These are phyloP conservation scores for Xylota sylvarum DNA, from an alignment of 2,888 invertebrate species.

Conservation along the genomic window DNA sequence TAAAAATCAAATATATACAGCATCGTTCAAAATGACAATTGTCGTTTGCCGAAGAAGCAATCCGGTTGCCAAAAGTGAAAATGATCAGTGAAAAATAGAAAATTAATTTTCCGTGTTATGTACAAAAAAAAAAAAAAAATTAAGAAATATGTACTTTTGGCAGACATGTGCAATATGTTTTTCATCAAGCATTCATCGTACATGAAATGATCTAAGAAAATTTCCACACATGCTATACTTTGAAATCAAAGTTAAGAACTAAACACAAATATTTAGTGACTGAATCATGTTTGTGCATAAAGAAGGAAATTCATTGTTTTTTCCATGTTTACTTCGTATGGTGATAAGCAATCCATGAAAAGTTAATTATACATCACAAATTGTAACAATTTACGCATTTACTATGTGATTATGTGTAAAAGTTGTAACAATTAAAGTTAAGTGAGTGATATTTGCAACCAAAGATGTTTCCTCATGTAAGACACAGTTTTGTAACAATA, in stretches of 20 bases:
- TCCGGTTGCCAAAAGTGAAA: slow-evolving; percentile 35
- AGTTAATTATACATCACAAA: slow-evolving; percentile 23
- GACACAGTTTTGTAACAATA: slow-evolving; percentile 21
- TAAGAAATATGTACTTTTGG: slow-evolving; percentile 17
- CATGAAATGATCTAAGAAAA: background rate
- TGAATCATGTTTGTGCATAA: background rate
- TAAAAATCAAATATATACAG: background rate
- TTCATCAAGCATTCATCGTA: background rate
- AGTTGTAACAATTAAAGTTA: slow-evolving; percentile 17
- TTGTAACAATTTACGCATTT: slow-evolving; percentile 3
- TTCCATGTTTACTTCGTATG: background rate
- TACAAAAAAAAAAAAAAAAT: background rate
- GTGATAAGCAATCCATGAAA: slow-evolving; percentile 15
- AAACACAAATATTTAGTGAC: background rate
- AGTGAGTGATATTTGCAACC: slow-evolving; percentile 48
- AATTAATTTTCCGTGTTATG: slow-evolving; percentile 36
- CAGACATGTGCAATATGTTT: slow-evolving; percentile 22
- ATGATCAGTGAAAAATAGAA: slow-evolving; percentile 13
- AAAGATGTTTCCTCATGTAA: slow-evolving; percentile 19
- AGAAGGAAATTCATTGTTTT: background rate
- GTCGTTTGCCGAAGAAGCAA: background rate
- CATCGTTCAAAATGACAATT: slow-evolving; percentile 22
- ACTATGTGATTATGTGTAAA: slow-evolving; percentile 18
- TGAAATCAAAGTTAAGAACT: background rate
- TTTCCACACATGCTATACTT: background rate